Conservation (phyloP, 2,113 vertebrate genomes). For the Neolamprologus hecqui region DNA sequence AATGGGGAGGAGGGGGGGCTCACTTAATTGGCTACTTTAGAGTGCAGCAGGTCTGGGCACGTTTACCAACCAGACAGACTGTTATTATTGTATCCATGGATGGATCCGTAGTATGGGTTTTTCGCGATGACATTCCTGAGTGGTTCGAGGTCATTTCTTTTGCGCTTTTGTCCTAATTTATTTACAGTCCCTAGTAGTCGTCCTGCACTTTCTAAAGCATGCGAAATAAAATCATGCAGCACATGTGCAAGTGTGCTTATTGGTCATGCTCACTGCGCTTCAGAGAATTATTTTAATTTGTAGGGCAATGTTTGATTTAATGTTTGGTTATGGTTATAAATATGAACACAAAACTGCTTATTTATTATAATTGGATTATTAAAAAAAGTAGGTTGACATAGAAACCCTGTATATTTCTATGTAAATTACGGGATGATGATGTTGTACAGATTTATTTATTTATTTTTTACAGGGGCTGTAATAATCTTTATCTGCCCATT, state of each 20-base stretch:
- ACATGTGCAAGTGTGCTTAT: not conserved
- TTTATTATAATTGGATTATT: not conserved
- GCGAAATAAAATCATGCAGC: not conserved
- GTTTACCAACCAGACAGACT: not conserved
- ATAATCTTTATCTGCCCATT: too few species aligned
- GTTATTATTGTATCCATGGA: not conserved
- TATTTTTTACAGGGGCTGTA: too few species aligned
- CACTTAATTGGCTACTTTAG: not conserved
- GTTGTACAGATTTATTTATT: not conserved
- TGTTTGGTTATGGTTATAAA: not conserved
- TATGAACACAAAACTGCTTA: not conserved
- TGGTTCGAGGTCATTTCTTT: not conserved
- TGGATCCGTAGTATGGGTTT: accelerated
- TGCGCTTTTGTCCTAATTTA: not conserved
- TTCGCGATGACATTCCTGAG: not conserved
- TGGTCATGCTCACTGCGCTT: not conserved
- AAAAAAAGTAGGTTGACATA: not conserved
- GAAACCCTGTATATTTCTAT: not conserved
- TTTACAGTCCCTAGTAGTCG: not conserved
- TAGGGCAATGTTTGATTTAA: not conserved
- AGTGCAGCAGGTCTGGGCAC: not conserved
- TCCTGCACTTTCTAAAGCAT: not conserved
- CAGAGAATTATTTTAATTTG: not conserved
- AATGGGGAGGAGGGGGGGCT: not conserved
- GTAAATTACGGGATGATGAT: not conserved